A percentile compares a stretch with the other conserved stretches of the same genome.
Conservation (phyloP, 1,140 invertebrate species). For the Ostrea denselamellosa region DNA sequence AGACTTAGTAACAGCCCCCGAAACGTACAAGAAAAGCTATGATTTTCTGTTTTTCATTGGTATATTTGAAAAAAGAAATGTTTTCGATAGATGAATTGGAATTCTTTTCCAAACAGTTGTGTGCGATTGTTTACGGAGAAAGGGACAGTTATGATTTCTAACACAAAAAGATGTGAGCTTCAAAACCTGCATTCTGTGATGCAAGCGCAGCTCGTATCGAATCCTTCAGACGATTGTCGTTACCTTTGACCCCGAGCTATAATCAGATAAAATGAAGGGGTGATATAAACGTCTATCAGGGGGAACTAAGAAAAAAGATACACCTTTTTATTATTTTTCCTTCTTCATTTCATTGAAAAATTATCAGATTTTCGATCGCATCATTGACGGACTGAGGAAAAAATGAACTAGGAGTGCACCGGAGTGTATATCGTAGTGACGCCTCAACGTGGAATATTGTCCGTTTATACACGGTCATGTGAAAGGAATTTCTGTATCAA, state of each 20-base stretch:
- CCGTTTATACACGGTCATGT: background rate
- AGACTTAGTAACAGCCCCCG: no score
- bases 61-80: background rate
- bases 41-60: background rate
- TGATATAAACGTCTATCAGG: conserved; percentile 32
- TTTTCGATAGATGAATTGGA: background rate
- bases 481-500: conserved; percentile 33
- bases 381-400: conserved; percentile 13
- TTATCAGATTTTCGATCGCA: conserved; percentile 29
- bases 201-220: background rate
- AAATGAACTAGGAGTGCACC: background rate
- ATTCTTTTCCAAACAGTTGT: background rate
- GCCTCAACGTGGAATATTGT: background rate
- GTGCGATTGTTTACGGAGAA: background rate
- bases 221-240: background rate
- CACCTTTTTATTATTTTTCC: conserved; percentile 38
- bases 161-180: background rate
- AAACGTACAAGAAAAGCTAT: background rate
- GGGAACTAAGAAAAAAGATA: conserved; percentile 18
- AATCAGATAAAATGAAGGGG: conserved; percentile 30
- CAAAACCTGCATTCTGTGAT: conserved; percentile 8
- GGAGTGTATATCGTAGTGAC: background rate
- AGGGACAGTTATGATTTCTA: background rate
- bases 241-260: conserved; percentile 17
- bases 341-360: conserved; percentile 27